Evolutionary conservation across 35 echinoderm and acorn worm genomes (phyloP), one percentile per base, ranked within the genome.

Genomic region (Holothuria glaberrima): DNA sequence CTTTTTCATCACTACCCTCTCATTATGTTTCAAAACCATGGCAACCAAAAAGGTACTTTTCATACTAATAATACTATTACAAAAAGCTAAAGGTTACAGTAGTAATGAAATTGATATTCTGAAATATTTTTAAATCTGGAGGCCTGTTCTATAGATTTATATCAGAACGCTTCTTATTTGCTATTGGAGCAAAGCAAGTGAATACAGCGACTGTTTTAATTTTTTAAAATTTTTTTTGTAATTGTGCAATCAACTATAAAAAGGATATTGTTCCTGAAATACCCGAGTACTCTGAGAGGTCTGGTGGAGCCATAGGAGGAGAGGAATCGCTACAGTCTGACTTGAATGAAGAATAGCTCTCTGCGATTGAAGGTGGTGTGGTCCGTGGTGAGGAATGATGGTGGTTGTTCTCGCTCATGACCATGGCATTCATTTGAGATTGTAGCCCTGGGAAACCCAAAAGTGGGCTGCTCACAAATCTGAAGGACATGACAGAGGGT

Each of bases 181-280:
- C 36, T 41, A 41, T 4, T 41, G 7, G 36, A 41, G 36, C 2
- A 41, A 41, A 41, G 7, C 36, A 41, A 7, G 7, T 54, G 12
- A 54, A 54, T 54, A 54, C 12, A 9, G 50, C 50, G 3, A 54
- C 50, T 54, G 12, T 5, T 54, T 17, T 5, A 41, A 41, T 54
- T 9, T 9, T 17, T 54, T 54, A 2, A 54, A 54, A 14, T 17
- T 9, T 54, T 54, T 54, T 17, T 14, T 54, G 9, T 54, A 14
- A 14, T 5, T 9, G 10, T 54, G 9, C 16, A 14, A 54, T 9
- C 16, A 17, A 54, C 50, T 1, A 14, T 54, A 17, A 90, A 97
- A 97, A 97, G 95, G 95, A 97, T 97, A 97, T 97, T 88, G 95
- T 92, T 61, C 92, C 92, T 50, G 90, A 92, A 48, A 89, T 84